A percentile compares a stretch with the other conserved stretches of the same genome.
Evolutionary conservation across 2,113 vertebrate genomes (phyloP).

Genomic region (Vulpes vulpes): DNA sequence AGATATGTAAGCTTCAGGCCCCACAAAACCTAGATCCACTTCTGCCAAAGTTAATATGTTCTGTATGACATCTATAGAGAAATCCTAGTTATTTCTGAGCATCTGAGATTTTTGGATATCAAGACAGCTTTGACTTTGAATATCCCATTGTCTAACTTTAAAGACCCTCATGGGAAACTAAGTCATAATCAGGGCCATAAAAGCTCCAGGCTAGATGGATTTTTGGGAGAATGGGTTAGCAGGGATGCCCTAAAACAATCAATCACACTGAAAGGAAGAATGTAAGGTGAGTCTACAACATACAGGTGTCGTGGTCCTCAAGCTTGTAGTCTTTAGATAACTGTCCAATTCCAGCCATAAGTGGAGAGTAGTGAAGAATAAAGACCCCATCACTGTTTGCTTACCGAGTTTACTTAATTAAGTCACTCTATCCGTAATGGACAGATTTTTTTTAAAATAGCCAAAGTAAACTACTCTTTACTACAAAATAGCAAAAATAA

Average conservation of each 20-base stretch:
- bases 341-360: neutral
- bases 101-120: neutral
- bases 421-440: neutral
- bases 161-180: neutral
- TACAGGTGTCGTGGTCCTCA: neutral
- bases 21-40: neutral
- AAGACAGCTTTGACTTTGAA: neutral
- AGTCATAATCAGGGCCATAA: neutral
- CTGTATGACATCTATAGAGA: neutral
- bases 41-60: neutral
- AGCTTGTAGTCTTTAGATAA: neutral
- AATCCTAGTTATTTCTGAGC: neutral
- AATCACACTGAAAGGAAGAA: neutral
- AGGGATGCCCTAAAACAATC: neutral
- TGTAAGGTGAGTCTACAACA: neutral
- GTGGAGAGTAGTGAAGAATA: neutral
- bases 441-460: neutral
- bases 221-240: too few relatives aligned
- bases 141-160: neutral
- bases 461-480: neutral
- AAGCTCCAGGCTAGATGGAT: neutral
- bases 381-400: neutral
- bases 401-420: neutral
- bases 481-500: slow-evolving; percentile 1
- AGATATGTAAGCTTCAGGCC: neutral